Percentiles rank a stretch among this genome's conserved stretches.
Conservation (phyloP, 2,797 vertebrate genomes). For the Sebastes vulpes region DNA sequence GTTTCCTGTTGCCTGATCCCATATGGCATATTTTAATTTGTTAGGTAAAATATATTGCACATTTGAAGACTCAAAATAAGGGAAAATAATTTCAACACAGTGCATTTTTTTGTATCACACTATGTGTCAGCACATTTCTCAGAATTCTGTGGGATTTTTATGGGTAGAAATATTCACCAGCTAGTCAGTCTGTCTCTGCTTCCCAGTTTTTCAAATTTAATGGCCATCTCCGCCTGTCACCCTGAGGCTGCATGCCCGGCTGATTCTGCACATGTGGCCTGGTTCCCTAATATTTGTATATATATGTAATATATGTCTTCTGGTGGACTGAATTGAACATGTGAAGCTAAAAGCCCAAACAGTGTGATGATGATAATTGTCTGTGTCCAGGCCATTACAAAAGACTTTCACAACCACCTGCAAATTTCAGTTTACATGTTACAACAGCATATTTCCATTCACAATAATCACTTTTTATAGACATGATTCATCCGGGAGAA, state of each 20-base stretch:
- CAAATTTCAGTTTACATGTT: neutral
- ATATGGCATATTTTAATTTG: neutral
- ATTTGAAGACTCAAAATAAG: neutral
- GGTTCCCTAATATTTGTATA: neutral
- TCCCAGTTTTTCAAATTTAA: neutral
- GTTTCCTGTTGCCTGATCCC: neutral
- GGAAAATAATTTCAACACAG: neutral
- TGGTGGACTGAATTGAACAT: neutral
- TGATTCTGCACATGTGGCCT: neutral
- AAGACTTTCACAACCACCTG: neutral
- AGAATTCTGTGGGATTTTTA: neutral
- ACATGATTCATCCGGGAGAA: neutral
- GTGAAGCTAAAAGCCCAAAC: neutral
- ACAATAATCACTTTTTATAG: neutral
- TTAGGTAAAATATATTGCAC: neutral
- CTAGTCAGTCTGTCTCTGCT: neutral
- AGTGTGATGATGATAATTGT: neutral
- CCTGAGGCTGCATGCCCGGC: neutral
- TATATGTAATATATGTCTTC: neutral
- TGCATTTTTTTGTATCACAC: neutral
- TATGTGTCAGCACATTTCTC: neutral
- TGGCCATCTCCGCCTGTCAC: neutral
- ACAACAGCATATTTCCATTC: neutral
- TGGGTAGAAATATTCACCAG: neutral
- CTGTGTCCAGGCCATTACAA: neutral